Conservation (phyloP, 1,140 invertebrate genomes). For the Zaprionus inermis region DNA sequence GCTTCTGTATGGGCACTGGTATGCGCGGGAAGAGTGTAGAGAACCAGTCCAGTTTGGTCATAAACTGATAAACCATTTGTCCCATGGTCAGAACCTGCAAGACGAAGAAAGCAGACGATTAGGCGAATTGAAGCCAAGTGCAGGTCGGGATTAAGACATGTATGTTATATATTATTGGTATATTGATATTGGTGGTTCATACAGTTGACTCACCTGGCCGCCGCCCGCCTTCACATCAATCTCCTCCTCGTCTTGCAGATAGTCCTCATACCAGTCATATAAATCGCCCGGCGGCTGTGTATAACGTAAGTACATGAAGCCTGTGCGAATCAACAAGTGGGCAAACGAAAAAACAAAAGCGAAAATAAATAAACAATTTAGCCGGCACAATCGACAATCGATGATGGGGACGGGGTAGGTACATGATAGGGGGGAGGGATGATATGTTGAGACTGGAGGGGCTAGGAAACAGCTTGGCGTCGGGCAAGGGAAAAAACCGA, state of each 20-base stretch:
- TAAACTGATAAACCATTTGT: slow-evolving; percentile 95
- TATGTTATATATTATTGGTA: background rate
- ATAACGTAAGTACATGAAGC: slow-evolving; percentile 92
- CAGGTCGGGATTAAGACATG: background rate
- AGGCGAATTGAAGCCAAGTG: background rate
- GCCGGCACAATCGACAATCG: background rate
- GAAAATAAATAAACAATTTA: slow-evolving; percentile 6
- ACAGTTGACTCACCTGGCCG: slow-evolving; percentile 88
- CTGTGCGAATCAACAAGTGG: slow-evolving; percentile 62
- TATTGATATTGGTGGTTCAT: slow-evolving; percentile 76
- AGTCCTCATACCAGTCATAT: slow-evolving; percentile 98
- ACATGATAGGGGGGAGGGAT: background rate
- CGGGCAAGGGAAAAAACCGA: background rate
- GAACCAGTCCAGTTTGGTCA: slow-evolving; percentile 99
- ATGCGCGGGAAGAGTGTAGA: slow-evolving; percentile 99
- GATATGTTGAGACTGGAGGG: background rate
- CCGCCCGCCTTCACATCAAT: slow-evolving; percentile 98
- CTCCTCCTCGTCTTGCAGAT: slow-evolving; percentile 98
- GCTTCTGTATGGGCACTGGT: slow-evolving; percentile 99
- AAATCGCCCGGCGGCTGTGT: slow-evolving; percentile 97
- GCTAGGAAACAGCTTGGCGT: background rate
- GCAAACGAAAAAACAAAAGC: slow-evolving; percentile 4
- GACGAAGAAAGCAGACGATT: background rate
- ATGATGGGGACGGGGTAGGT: background rate
- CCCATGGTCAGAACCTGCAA: slow-evolving; percentile 93